Evolutionary conservation across 2,888 invertebrate genomes (phyloP), one percentile per base, ranked within the genome.

Genomic region (Himalopsyche anomala): DNA sequence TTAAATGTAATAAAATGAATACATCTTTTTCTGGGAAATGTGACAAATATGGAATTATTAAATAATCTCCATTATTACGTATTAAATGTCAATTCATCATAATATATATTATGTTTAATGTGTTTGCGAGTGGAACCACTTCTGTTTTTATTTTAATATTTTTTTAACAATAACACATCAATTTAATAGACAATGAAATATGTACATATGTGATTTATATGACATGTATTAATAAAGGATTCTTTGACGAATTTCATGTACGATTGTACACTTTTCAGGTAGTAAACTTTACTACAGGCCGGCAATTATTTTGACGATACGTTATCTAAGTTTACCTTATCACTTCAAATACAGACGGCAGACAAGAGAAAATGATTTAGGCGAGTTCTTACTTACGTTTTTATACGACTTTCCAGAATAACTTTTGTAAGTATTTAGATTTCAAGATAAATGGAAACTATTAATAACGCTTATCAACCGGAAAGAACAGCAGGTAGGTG

Each of bases 361-460:
- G 74, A 74, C 74, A 74, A 15, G 74, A 38, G 36, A 74, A 51
- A 74, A 74, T 62, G 62, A 62, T 62, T 62, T 74, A 74, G 74
- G 74, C 74, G 15, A 36, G 74, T 62, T 19, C 62, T 28, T 62
- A 19, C 62, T 5, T 12, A 28, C 74, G 9, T 74, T 62, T 38
- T 74, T 15, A 28, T 28, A 69, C 28, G 69, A 74, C 36, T 36
- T 74, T 74, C 1, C 15, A 15, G 74, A 74, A 36, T 74, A 74
- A 74, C 36, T 74, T 69, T 69, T n/a, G 5, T 56, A n/a, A 19
- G 62, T 62, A 28, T 28, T 62, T 62, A 62, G 62, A 62, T n/a
- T 19, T 62, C 19, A 19, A 19, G 62, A 62, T 62, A 62, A 62
- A n/a, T 62, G 2, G 19, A 62, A 62, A 62, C 62, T 62, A 62